A percentile compares a stretch with the other conserved stretches of the same genome.
These are phyloP conservation scores for Drosophila yooni DNA, from an alignment of 2,888 invertebrate genomes.

Conservation along the genomic window DNA sequence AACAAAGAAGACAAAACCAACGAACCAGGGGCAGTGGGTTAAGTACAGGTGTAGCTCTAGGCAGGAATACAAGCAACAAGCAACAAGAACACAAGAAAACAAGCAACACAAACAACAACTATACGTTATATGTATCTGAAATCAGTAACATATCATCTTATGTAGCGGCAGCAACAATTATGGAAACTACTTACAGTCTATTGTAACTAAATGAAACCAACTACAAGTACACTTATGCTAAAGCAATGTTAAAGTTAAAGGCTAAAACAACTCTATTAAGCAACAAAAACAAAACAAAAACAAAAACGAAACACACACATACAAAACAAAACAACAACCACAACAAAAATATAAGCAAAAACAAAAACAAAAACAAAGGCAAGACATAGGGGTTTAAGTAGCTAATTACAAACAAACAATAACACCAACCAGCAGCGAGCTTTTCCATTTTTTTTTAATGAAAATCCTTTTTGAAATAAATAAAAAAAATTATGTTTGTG, in stretches of 20 bases:
- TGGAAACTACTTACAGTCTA: conserved; percentile 52
- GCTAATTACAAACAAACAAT: conserved; percentile 46
- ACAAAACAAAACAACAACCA: conserved; percentile 21
- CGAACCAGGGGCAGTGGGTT: conserved; percentile 34
- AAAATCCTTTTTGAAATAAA: conserved; percentile 17
- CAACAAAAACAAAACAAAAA: conserved; percentile 11
- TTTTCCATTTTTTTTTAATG: conserved; percentile 9
- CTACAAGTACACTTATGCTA: conserved; percentile 63
- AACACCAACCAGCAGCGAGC: conserved; percentile 19
- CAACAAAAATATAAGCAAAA: conserved; percentile 22
- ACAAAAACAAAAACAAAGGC: conserved; percentile 34
- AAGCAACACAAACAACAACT: conserved; percentile 25
- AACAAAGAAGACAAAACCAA: conserved; percentile 35
- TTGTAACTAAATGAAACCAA: conserved; percentile 63
- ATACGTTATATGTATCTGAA: conserved; percentile 50
- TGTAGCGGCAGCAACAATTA: conserved; percentile 71
- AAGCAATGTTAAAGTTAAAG: conserved; percentile 53
- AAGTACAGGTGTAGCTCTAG: conserved; percentile 22
- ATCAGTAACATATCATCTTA: conserved; percentile 84
- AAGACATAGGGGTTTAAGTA: conserved; percentile 62
- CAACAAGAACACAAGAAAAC: conserved; percentile 20
- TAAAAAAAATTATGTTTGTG: conserved; percentile 11
- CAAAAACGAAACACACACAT: conserved; percentile 17
- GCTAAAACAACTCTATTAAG: conserved; percentile 35
- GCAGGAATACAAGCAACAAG: conserved; percentile 29